These are phyloP conservation scores for Sphenopsis melanotis DNA, from an alignment of 2,797 vertebrate species.

Conservation along the genomic window DNA sequence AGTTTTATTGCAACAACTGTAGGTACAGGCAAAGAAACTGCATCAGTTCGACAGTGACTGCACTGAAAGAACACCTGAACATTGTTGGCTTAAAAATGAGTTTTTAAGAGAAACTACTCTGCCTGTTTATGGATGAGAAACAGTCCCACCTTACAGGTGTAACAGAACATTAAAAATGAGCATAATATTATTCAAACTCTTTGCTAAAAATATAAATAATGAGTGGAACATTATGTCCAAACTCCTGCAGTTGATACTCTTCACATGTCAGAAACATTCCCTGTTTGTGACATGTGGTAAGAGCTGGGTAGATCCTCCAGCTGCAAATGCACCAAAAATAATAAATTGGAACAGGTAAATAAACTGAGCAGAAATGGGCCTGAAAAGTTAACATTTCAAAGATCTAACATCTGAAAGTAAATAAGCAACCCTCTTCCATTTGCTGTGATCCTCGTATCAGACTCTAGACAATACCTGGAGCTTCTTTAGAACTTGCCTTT, in stretches of 20 bases:
- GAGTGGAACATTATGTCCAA: neutral
- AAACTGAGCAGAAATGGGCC: neutral
- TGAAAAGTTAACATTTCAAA: neutral
- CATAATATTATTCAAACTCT: neutral
- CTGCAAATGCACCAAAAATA: neutral
- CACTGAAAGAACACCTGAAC: neutral
- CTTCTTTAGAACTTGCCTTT: neutral
- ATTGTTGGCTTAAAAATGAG: neutral
- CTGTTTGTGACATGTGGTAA: neutral
- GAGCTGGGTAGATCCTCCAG: neutral
- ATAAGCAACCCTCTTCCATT: neutral
- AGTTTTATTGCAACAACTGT: conserved; percentile 15
- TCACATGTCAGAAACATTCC: neutral
- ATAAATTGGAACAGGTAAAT: neutral
- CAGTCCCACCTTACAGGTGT: neutral
- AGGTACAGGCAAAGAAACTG: neutral
- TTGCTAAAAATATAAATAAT: neutral
- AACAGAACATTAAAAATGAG: neutral
- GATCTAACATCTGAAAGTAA: neutral
- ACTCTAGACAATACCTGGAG: neutral
- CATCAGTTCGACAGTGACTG: neutral
- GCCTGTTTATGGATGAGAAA: neutral
- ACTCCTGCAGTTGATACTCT: neutral
- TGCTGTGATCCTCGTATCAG: neutral
- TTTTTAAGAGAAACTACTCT: neutral